Evolutionary conservation across 2,797 vertebrate species (phyloP).

Genomic region (Spheniscus humboldti): DNA sequence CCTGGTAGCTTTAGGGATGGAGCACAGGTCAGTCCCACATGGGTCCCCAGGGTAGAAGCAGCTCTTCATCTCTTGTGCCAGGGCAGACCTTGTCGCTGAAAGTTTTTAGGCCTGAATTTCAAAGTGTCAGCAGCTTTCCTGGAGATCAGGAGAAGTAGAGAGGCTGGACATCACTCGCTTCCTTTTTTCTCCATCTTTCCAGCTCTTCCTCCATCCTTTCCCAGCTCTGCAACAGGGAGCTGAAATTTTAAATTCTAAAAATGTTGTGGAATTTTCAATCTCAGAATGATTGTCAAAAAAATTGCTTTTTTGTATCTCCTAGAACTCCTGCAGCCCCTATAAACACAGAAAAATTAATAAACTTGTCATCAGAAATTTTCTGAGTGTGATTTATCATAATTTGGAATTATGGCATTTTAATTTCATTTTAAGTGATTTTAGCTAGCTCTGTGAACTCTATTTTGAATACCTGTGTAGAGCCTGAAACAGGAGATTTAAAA

Average conservation of each 20-base stretch:
- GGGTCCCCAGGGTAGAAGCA: not conserved
- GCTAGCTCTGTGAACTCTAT: conserved; percentile 13
- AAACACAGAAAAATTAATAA: not conserved
- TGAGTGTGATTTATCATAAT: conserved; percentile 8
- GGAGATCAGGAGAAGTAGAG: not conserved
- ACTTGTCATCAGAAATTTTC: conserved; percentile 4
- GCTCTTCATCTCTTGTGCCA: not conserved
- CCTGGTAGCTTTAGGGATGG: not conserved
- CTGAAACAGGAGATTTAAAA: conserved; percentile 40
- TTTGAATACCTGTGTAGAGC: conserved; percentile 35
- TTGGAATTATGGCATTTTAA: conserved; percentile 33
- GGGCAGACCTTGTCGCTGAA: not conserved
- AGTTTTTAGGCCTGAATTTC: not conserved
- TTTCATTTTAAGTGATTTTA: conserved; percentile 40
- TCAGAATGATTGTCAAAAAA: not conserved
- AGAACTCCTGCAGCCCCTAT: not conserved
- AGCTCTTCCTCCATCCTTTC: not conserved
- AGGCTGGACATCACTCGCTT: fast-evolving
- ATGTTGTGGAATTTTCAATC: not conserved
- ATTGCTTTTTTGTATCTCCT: not conserved
- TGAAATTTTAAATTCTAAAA: conserved; percentile 1
- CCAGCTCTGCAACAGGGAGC: not conserved
- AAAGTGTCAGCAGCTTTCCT: not conserved
- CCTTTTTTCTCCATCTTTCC: not conserved
- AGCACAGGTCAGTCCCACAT: not conserved